Evolutionary conservation across 2,888 invertebrate species (phyloP), one percentile per base, ranked within the genome.

Genomic region (Spisula subtruncata): DNA sequence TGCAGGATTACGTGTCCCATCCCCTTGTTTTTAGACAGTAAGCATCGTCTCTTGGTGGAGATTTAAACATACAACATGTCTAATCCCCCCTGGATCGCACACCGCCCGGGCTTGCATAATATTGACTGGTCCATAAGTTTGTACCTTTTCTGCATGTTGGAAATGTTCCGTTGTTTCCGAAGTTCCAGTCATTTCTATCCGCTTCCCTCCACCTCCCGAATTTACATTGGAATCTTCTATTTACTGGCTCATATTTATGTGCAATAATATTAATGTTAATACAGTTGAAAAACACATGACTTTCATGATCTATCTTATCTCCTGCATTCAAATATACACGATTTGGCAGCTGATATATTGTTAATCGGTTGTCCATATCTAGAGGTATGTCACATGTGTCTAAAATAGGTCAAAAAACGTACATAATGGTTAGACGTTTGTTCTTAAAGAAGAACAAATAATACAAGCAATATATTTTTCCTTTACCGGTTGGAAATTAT

Each of bases 121-220:
- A n/a, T n/a, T n/a, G n/a, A n/a, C n/a, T n/a, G n/a, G n/a, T n/a
- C n/a, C n/a, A n/a, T n/a, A n/a, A n/a, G n/a, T n/a, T n/a, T n/a
- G n/a, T 83, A 83, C 83, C 83, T 66, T 66, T 32, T 66, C 66
- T 83, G 18, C 83, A 83, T 35, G 20, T 6, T n/a, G 83, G 83
- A 83, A 83, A 83, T n/a, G 60, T 46, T 41, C 83, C 83, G 35
- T 83, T 66, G 66, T 60, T 66, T 25, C 41, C 66, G 0, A 83
- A 83, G 2, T 18, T 46, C 83, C 83, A 83, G 14, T 10, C 1
- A 20, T 83, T 46, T 83, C 18, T 60, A 41, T 83, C 66, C n/a
- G n/a, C 41, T 25, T 20, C 83, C 0, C 41, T 41, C 83, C 83
- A 83, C 14, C 25, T 35, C 18, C 83, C 66, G 0, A 32, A 25